Evolutionary conservation across 2,888 invertebrate genomes (phyloP), one percentile per base, ranked within the genome.

Genomic region (Malthinus seriepunctatus): DNA sequence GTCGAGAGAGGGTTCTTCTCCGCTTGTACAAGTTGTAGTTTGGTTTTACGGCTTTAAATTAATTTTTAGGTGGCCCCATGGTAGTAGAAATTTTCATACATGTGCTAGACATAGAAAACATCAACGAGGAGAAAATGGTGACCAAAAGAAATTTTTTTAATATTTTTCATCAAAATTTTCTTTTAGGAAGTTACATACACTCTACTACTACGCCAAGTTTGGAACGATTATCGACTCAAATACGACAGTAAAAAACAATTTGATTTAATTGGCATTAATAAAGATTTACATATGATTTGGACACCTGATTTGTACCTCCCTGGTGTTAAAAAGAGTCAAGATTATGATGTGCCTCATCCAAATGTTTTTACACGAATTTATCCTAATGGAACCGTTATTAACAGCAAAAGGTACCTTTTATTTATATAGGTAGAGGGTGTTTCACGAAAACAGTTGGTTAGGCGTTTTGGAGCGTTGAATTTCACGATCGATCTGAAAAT

Each of bases 231-330:
- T 7, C n/a, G 56, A 14, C 39, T 60, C 8, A 52, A 39, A 32
- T 60, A 56, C 12, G 35, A 51, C 8, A 37, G 8, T 7, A 55
- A 35, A n/a, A 35, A 23, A 2, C 51, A 44, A 14, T 49, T 60
- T 33, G 34, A 35, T 5, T 47, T 49, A 37, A 44, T 56, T 7
- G 9, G 9, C 1, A 31, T 56, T 1, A 52, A 51, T 32, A 23
- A 23, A 23, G 52, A 60, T 10, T 15, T 34, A 7, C 15, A 42
- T n/a, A 11, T 49, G 2, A 52, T 60, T 34, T 60, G 60, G 60
- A 53, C 53, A 8, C 60, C 60, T 1, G 60, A 60, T 39, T 33
- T 47, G 1, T 60, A 52, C 35, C 56, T 60, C 12, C 11, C 23
- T 0, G 44, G 48, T 2, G 56, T 49, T 4, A 56, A 45, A n/a